These are phyloP conservation scores for Lasiurus cinereus DNA, from an alignment of 2,113 vertebrate species.

Conservation along the genomic window DNA sequence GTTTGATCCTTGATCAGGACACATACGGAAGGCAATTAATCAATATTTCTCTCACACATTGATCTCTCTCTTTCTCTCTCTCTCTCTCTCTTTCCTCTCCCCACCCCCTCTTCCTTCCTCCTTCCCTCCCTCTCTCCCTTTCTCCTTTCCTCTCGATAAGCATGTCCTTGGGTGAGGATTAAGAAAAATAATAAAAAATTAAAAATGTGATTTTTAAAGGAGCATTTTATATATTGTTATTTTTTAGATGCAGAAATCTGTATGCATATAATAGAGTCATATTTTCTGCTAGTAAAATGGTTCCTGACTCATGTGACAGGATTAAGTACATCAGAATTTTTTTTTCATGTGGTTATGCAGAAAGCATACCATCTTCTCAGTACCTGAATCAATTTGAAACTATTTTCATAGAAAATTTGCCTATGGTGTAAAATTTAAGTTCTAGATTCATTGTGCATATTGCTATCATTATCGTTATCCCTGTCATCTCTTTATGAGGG, in stretches of 20 bases:
- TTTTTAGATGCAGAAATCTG: constrained; percentile 62
- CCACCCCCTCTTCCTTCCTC: no score
- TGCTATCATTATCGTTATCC: background rate
- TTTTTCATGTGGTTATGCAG: constrained; percentile 53
- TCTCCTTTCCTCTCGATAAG: background rate
- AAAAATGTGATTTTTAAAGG: background rate
- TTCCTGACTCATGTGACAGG: constrained; percentile 62
- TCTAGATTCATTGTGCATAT: background rate
- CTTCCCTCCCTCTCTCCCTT: no score
- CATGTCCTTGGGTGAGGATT: background rate
- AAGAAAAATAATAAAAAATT: background rate
- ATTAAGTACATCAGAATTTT: constrained; percentile 56
- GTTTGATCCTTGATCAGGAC: background rate
- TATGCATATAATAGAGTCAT: constrained; percentile 53
- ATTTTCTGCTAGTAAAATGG: constrained; percentile 70
- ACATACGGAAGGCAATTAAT: background rate
- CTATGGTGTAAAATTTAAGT: constrained; percentile 36
- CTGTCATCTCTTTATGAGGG: background rate
- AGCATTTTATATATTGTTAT: constrained; percentile 61
- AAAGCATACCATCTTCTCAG: constrained; percentile 27
- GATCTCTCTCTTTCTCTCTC: background rate
- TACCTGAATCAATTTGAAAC: constrained; percentile 40
- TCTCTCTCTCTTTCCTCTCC: background rate
- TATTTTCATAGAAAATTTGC: constrained; percentile 4
- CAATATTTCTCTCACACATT: background rate